A percentile compares a stretch with the other conserved stretches of the same genome.
Evolutionary conservation across 2,797 vertebrate species (phyloP).

Genomic region (Mormyrus proboscirostris): DNA sequence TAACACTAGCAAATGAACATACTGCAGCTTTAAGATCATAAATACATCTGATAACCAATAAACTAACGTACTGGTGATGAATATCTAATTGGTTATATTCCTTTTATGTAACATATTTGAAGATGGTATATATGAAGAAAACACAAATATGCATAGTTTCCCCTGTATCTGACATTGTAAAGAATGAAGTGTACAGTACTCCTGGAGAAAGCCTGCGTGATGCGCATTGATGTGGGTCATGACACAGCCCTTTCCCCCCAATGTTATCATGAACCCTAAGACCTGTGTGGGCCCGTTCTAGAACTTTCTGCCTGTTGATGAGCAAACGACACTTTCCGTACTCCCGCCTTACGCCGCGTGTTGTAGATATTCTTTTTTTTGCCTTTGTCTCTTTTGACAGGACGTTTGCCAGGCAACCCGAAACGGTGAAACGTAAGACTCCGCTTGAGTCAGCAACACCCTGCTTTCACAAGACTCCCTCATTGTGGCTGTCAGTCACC

Average conservation of each 20-base stretch:
- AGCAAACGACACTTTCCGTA: slow-evolving; percentile 30
- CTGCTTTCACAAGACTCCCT: slow-evolving; percentile 38
- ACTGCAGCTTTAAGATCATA: not conserved
- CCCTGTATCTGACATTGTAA: not conserved
- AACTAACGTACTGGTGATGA: not conserved
- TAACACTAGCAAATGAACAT: not conserved
- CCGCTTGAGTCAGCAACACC: slow-evolving; percentile 42
- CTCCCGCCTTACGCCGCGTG: not conserved
- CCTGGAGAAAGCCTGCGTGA: not conserved
- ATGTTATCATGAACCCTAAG: slow-evolving; percentile 28
- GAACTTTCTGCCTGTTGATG: slow-evolving; percentile 28
- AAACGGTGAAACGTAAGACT: slow-evolving; percentile 19
- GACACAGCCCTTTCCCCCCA: slow-evolving; percentile 30
- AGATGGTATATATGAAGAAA: not conserved
- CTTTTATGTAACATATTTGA: not conserved
- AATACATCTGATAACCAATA: no score
- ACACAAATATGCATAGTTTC: not conserved
- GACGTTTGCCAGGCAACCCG: not conserved
- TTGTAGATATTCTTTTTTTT: not conserved
- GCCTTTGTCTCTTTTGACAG: not conserved
- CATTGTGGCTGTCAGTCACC: slow-evolving; percentile 41
- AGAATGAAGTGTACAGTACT: not conserved
- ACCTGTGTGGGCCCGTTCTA: slow-evolving; percentile 29
- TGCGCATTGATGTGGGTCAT: not conserved
- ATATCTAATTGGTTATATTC: not conserved